These are phyloP conservation scores for Sparidentex hasta DNA, from an alignment of 2,797 vertebrate species.

Conservation along the genomic window DNA sequence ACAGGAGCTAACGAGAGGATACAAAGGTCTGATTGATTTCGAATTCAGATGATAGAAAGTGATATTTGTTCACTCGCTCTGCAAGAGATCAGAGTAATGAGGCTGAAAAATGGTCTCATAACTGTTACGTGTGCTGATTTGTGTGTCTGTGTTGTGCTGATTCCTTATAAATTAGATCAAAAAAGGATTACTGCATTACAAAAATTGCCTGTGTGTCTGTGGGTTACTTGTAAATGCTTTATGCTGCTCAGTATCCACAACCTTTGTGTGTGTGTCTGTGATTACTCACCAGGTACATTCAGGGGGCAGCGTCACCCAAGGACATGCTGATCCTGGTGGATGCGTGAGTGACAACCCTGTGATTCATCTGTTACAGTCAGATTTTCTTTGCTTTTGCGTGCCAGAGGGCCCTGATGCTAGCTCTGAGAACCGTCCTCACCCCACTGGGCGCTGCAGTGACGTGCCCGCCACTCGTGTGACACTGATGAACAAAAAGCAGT, in stretches of 20 bases:
- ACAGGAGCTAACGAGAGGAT: slow-evolving; percentile 33
- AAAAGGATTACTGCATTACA: neutral
- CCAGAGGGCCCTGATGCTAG: slow-evolving; percentile 46
- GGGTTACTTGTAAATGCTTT: neutral
- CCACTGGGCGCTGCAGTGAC: slow-evolving; percentile 23
- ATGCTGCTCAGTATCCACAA: slow-evolving; percentile 12
- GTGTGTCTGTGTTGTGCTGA: neutral
- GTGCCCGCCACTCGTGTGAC: slow-evolving; percentile 29
- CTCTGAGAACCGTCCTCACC: slow-evolving; percentile 23
- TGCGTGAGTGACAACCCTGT: slow-evolving; percentile 89
- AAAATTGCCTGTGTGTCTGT: neutral
- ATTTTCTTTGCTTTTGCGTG: slow-evolving; percentile 46
- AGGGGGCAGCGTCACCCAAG: slow-evolving; percentile 98
- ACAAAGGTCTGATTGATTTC: slow-evolving; percentile 21
- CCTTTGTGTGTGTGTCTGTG: slow-evolving; percentile 40
- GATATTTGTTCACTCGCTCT: slow-evolving; percentile 19
- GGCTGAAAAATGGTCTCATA: neutral
- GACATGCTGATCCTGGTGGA: slow-evolving; percentile 99
- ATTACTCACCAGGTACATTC: slow-evolving; percentile 93
- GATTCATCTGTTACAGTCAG: slow-evolving; percentile 66
- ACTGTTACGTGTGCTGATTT: neutral
- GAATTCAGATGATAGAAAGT: slow-evolving; percentile 27
- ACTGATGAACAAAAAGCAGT: slow-evolving; percentile 45
- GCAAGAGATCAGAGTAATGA: slow-evolving; percentile 1
- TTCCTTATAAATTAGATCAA: neutral